These are phyloP conservation scores for Paramacrobiotus metropolitanus DNA, from an alignment of 1,140 invertebrate genomes.

Conservation along the genomic window DNA sequence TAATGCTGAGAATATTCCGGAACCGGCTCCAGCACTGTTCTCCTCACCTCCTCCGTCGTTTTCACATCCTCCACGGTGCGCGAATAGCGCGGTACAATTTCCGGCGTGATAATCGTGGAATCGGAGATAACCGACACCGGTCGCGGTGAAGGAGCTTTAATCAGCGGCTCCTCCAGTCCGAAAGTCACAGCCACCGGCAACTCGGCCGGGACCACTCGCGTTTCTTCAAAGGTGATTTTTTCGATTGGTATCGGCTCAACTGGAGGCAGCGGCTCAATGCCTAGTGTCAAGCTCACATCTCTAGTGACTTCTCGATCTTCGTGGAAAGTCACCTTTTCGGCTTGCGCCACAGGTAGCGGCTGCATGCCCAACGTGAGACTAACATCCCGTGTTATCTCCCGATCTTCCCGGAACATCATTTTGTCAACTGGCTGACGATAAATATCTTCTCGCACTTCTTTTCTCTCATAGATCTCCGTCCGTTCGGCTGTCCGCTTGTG, in stretches of 20 bases:
- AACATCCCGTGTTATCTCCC: background rate
- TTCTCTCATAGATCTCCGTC: no score
- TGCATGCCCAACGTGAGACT: background rate
- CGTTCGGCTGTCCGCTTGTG: no score
- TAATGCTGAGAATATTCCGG: no score
- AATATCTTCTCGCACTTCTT: no score
- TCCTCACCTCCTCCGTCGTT: background rate
- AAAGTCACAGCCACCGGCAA: background rate
- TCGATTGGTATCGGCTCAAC: background rate
- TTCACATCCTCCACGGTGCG: background rate
- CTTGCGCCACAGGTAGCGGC: background rate
- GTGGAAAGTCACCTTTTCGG: background rate
- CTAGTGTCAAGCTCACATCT: background rate
- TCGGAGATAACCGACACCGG: background rate
- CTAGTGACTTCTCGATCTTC: background rate
- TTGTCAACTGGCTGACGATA: background rate
- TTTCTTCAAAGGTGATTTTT: slow-evolving; percentile 4
- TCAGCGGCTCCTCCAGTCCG: background rate
- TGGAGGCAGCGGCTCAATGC: background rate
- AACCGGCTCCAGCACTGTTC: no score
- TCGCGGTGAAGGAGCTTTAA: background rate
- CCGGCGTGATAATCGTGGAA: background rate
- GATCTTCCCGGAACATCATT: background rate
- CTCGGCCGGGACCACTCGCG: background rate
- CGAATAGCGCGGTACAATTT: background rate